Conservation (phyloP, 1,140 invertebrate genomes). For the Euura saliciscinereae region DNA sequence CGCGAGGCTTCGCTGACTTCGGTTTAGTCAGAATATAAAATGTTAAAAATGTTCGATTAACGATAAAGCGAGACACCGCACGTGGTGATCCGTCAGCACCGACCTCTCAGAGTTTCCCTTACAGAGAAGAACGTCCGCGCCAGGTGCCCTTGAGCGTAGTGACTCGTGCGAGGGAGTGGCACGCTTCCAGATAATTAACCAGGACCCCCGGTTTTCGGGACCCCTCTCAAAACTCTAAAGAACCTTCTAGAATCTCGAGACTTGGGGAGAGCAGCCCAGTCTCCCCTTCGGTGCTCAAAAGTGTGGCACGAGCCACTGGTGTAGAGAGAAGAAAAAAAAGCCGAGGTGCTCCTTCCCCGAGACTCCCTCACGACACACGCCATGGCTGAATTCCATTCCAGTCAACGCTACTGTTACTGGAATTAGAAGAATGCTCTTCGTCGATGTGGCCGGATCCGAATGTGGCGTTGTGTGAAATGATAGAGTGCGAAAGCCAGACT, state of each 20-base stretch:
- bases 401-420: no score
- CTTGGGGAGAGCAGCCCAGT: constrained; percentile 22
- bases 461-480: constrained; percentile 36
- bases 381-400: no score
- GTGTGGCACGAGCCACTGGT: constrained; percentile 40
- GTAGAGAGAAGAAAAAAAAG: neutral
- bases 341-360: constrained; percentile 12
- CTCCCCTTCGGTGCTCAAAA: constrained; percentile 26
- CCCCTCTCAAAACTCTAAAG: constrained; percentile 34
- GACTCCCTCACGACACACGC: no score
- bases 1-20: neutral
- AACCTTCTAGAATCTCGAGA: constrained; percentile 14
- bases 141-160: constrained; percentile 4
- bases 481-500: constrained; percentile 8
- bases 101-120: neutral
- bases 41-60: neutral
- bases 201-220: constrained; percentile 29
- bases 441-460: constrained; percentile 10
- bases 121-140: neutral
- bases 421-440: neutral
- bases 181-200: constrained; percentile 48
- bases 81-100: neutral
- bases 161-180: constrained; percentile 39
- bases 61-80: neutral
- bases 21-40: neutral